phyloP scores from a whole-genome alignment of 2,797 vertebrate species.

The Macropodus opercularis region DNA sequence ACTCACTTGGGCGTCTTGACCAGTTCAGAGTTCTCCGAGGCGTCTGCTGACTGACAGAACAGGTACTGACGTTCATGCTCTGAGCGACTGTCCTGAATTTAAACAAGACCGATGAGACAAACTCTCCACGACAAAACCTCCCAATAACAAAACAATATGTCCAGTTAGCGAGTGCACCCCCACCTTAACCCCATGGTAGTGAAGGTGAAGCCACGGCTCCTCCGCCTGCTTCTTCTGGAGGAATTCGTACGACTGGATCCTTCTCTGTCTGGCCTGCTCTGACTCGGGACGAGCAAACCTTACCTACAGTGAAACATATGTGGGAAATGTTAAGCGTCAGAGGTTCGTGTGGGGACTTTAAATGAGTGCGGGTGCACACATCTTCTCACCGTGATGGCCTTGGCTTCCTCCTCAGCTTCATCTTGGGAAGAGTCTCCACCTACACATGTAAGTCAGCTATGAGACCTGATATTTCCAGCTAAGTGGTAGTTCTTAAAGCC shows the following conservation, averaged over 20 bases:
- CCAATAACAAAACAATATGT: neutral
- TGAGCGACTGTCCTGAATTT: conserved; percentile 89
- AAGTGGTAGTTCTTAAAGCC: no score
- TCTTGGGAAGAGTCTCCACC: conserved; percentile 99
- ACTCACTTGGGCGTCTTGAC: conserved; percentile 94
- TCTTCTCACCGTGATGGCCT: conserved; percentile 92
- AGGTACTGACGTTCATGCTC: conserved; percentile 97
- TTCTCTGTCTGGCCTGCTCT: conserved; percentile 94
- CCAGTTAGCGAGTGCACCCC: neutral
- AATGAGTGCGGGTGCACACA: neutral
- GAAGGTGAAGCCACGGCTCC: conserved; percentile 94
- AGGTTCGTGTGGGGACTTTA: neutral
- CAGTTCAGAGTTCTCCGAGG: conserved; percentile 89
- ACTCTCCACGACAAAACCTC: neutral
- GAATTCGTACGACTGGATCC: conserved; percentile 96
- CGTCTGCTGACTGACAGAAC: conserved; percentile 88
- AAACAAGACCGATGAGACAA: neutral
- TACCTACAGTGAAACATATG: conserved; percentile 75
- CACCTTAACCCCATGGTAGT: conserved; percentile 89
- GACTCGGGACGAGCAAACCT: conserved; percentile 95
- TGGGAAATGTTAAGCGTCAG: neutral
- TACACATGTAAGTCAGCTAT: conserved; percentile 57
- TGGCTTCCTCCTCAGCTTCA: conserved; percentile 94
- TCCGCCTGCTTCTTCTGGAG: conserved; percentile 97
- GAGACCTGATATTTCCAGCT: no score